Evolutionary conservation across 2,113 vertebrate genomes (phyloP), one percentile per base, ranked within the genome.

Genomic region (Osmerus mordax): DNA sequence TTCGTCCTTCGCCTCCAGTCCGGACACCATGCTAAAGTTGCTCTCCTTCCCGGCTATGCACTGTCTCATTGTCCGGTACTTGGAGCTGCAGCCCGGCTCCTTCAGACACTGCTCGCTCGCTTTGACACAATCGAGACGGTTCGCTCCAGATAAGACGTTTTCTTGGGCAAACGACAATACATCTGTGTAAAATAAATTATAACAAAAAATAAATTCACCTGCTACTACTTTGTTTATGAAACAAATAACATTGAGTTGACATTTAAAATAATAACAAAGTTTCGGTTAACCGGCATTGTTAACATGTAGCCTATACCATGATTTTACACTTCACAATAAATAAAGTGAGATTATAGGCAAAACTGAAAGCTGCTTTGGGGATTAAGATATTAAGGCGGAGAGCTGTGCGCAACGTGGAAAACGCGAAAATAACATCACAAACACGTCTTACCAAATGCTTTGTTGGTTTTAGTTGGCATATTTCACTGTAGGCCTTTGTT

Each of bases 61-160:
- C 92, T 99, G 97, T 91, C 97, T 95, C 88, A 99, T 94, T 15
- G 96, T 98, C 84, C 97, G 95, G 92, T 95, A 99, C 87, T 96
- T 97, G 83, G 95, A 93, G 92, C 97, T 98, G 91, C 97, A 99
- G 90, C 92, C 91, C 91, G 93, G 92, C 88, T 97, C 96, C 82
- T 92, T 95, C 54, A 96, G 91, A 80, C 97, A 99, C 85, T 97
- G 96, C 51, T 98, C 96, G 25, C 94, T 98, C 91, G 96, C 97
- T 89, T 91, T 95, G 70, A 99, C 97, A 64, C 97, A 98, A 87
- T 98, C 97, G 69, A 95, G 91, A 64, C 95, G 93, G 77, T 91
- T 84, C 72, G 91, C 88, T 51, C 87, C 90, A 1, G 90, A 77
- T 59, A 92, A 86, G 73, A 91, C 87, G 47, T 84, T 93, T 83